Evolutionary conservation across 2,888 invertebrate genomes (phyloP).

Genomic region (Dendrolimus pini): DNA sequence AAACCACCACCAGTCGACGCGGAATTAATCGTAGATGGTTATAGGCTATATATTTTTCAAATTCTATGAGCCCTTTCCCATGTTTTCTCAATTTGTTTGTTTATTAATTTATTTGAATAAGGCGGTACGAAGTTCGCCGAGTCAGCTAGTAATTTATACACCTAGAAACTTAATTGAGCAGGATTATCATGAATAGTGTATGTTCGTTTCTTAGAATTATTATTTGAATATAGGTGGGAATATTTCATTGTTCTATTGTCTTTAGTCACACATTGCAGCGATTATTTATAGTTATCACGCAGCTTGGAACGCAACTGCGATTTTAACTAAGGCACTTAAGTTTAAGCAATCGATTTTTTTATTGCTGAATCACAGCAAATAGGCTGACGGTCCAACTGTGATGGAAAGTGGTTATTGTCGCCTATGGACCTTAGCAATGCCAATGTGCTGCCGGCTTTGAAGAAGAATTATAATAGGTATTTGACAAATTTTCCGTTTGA

Average conservation of each 20-base stretch:
- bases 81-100: too few species aligned
- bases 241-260: conserved; percentile 70
- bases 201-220: conserved; percentile 47
- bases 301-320: conserved; percentile 19
- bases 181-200: not conserved
- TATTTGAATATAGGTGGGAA: conserved; percentile 61
- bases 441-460: not conserved
- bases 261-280: conserved; percentile 51
- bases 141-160: not conserved
- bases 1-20: too few species aligned
- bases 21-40: too few species aligned
- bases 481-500: not conserved
- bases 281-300: conserved; percentile 58
- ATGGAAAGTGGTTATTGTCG: too few species aligned
- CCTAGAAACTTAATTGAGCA: not conserved
- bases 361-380: too few species aligned
- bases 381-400: too few species aligned
- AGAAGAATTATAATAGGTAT: not conserved
- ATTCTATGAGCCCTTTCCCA: too few species aligned
- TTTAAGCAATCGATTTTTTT: too few species aligned
- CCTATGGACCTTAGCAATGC: too few species aligned
- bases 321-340: not conserved
- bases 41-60: too few species aligned
- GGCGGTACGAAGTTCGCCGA: too few species aligned
- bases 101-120: too few species aligned